Percentiles rank a stretch among this genome's conserved stretches.
Evolutionary conservation across 2,888 invertebrate species (phyloP).

Genomic region (Dastarcus helophoroides): DNA sequence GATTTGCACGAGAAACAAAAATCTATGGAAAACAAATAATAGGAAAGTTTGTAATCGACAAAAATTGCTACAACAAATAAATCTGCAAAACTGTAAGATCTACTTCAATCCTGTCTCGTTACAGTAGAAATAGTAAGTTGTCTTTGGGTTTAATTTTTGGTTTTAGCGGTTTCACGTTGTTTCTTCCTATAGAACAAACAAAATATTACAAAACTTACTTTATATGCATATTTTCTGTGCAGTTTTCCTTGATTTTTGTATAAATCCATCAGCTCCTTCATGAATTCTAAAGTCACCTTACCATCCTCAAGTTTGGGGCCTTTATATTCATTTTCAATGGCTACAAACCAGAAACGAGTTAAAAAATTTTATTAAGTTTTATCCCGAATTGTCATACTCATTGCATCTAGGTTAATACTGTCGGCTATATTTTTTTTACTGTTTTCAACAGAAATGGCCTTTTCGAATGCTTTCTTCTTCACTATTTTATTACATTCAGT

Average conservation of each 20-base stretch:
- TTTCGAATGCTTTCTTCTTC: constrained; percentile 88
- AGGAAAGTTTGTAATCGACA: too few relatives aligned
- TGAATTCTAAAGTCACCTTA: constrained; percentile 80
- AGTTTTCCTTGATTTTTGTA: constrained; percentile 87
- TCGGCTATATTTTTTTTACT: constrained; percentile 79
- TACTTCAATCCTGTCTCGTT: too few relatives aligned
- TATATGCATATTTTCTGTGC: constrained; percentile 94
- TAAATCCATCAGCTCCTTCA: constrained; percentile 77
- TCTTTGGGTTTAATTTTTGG: too few relatives aligned
- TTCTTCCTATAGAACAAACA: too few relatives aligned
- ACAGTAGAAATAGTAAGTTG: too few relatives aligned
- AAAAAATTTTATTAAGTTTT: constrained; percentile 8
- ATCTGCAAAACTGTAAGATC: too few relatives aligned
- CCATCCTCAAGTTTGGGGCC: constrained; percentile 85
- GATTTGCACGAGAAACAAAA: too few relatives aligned
- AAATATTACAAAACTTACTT: constrained; percentile 42
- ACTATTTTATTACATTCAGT: constrained; percentile 94
- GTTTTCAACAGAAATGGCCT: constrained; percentile 91
- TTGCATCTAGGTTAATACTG: constrained; percentile 77
- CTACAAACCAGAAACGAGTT: constrained; percentile 41
- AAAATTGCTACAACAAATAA: too few relatives aligned
- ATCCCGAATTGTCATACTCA: constrained; percentile 54
- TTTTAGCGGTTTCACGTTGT: too few relatives aligned
- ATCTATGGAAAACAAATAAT: too few relatives aligned
- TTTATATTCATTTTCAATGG: constrained; percentile 86